phyloP scores from a whole-genome alignment of 2,888 invertebrate species.

The Clunio marinus region DNA sequence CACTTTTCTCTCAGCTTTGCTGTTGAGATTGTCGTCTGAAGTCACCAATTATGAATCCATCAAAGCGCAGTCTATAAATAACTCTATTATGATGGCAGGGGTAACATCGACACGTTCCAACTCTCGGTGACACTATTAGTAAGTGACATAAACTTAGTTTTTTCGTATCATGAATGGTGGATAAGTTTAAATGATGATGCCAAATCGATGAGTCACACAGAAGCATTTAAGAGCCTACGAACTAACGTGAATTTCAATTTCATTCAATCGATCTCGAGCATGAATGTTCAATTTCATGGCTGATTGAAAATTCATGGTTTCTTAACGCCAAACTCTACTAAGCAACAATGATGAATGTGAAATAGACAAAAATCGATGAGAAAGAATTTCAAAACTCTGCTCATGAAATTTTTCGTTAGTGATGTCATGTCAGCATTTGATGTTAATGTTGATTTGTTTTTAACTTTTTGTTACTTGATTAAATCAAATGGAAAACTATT shows the following conservation, averaged over 20 bases:
- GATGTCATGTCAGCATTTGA: too few species aligned
- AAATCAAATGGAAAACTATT: too few species aligned
- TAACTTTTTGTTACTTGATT: too few species aligned
- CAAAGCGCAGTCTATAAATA: slow-evolving; percentile 16
- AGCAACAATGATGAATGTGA: slow-evolving; percentile 19
- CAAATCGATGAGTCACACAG: too few species aligned
- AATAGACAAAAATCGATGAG: not conserved
- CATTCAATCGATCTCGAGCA: slow-evolving; percentile 28
- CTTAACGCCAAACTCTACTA: not conserved
- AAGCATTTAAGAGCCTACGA: slow-evolving; percentile 17
- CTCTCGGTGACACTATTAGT: not conserved
- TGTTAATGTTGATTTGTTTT: too few species aligned
- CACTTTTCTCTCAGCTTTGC: slow-evolving; percentile 29
- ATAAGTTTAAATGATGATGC: too few species aligned
- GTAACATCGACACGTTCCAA: not conserved
- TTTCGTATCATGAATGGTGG: too few species aligned
- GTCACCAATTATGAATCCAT: not conserved
- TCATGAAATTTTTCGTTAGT: too few species aligned
- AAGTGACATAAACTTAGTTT: too few species aligned
- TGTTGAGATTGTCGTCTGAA: not conserved
- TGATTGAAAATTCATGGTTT: slow-evolving; percentile 26
- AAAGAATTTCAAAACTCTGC: not conserved
- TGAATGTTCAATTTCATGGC: slow-evolving; percentile 38
- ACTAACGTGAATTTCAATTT: slow-evolving; percentile 23
- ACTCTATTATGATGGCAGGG: too few species aligned